Percentiles rank a stretch among this genome's conserved stretches.
Conservation (phyloP, 2,797 vertebrate genomes). For the Crenichthys baileyi region DNA sequence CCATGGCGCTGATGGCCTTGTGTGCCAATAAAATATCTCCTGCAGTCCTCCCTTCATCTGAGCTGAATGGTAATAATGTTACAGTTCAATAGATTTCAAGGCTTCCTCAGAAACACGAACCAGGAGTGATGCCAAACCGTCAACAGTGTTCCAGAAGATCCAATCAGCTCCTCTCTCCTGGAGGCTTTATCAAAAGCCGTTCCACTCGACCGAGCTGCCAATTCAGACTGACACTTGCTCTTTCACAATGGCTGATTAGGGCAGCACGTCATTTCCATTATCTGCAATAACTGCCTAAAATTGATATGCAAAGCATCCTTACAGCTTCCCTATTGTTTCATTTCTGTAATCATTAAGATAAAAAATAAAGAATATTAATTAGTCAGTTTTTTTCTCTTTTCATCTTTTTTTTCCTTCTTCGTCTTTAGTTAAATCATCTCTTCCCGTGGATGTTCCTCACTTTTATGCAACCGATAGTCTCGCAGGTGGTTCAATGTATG, state of each 20-base stretch:
- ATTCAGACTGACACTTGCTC: slow-evolving; percentile 52
- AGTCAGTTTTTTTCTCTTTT: neutral
- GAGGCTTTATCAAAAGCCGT: slow-evolving; percentile 55
- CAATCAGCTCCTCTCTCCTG: slow-evolving; percentile 48
- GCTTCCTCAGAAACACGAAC: slow-evolving; percentile 40
- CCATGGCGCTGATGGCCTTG: slow-evolving; percentile 33
- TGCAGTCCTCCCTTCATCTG: slow-evolving; percentile 21
- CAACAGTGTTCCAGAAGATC: slow-evolving; percentile 53
- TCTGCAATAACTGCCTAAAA: slow-evolving; percentile 52
- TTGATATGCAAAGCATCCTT: slow-evolving; percentile 66
- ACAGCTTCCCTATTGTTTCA: slow-evolving; percentile 53
- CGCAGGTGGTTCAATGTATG: slow-evolving; percentile 51
- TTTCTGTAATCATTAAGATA: slow-evolving; percentile 57
- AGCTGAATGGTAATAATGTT: slow-evolving; percentile 53
- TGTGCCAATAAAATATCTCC: slow-evolving; percentile 40
- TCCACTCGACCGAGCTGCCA: slow-evolving; percentile 42
- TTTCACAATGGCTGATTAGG: slow-evolving; percentile 50
- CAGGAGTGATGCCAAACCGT: slow-evolving; percentile 21
- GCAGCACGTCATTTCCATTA: slow-evolving; percentile 46
- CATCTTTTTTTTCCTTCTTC: slow-evolving; percentile 18
- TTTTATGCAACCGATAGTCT: slow-evolving; percentile 35
- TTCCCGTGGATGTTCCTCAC: slow-evolving; percentile 4
- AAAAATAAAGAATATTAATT: slow-evolving; percentile 62
- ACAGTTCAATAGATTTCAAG: slow-evolving; percentile 63
- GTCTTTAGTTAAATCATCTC: slow-evolving; percentile 25